phyloP scores from a whole-genome alignment of 64 coral and sea anemone species.

The Stichodactyla helianthus region DNA sequence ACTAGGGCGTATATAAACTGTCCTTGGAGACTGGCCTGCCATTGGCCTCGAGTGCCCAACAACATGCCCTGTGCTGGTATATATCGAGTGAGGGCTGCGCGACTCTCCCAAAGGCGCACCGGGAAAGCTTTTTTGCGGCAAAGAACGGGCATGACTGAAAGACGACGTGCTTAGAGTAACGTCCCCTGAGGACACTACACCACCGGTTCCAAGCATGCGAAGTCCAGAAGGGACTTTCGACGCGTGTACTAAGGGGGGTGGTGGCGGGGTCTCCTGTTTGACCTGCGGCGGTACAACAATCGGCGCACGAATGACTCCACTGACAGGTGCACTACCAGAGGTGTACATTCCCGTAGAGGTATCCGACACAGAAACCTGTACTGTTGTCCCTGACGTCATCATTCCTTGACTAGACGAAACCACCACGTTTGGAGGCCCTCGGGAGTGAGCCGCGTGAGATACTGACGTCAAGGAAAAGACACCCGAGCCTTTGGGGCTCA shows the following conservation, averaged over 20 bases:
- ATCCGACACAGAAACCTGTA: not conserved
- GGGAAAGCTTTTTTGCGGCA: not conserved
- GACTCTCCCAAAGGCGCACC: not conserved
- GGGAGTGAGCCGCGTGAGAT: not conserved
- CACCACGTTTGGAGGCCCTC: slow-evolving; percentile 22
- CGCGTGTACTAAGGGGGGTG: slow-evolving; percentile 54
- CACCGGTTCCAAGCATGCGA: not conserved
- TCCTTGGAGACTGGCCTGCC: not conserved
- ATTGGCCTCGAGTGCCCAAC: not conserved
- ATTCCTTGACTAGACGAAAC: not conserved
- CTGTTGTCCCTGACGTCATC: slow-evolving; percentile 14
- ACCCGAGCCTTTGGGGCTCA: not conserved
- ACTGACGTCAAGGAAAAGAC: not conserved
- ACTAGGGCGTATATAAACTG: not conserved
- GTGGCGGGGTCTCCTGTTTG: slow-evolving; percentile 47
- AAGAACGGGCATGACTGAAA: not conserved
- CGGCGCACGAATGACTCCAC: slow-evolving; percentile 9
- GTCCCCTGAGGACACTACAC: not conserved
- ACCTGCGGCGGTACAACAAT: slow-evolving; percentile 37
- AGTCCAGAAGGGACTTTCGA: not conserved
- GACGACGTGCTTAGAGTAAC: not conserved
- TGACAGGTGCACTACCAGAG: slow-evolving; percentile 29
- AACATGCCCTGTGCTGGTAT: not conserved
- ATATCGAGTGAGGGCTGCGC: not conserved
- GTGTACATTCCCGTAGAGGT: not conserved